Base-by-base conservation (phyloP, 1,140 invertebrate species). In the Camponotus vicinus region DNA sequence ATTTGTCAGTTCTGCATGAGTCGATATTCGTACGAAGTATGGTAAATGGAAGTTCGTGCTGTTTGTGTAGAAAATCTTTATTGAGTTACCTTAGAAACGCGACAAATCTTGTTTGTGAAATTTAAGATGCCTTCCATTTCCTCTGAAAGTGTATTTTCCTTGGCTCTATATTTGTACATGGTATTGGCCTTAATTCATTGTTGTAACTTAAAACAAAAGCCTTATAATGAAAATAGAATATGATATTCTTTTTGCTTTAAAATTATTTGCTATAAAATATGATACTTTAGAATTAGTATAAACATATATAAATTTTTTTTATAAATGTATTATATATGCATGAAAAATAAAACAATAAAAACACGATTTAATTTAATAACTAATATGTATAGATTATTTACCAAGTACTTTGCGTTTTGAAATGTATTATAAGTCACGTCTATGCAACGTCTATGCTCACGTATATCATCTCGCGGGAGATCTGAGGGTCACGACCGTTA, bases 91-190 rank as follows among this genome's bases (percentile, higher is more conserved):
- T 32, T 52, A 70, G 69, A 87, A 37, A 67, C 64, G 57, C 15
- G 59, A 34, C 61, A 61, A 49, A 64, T 71, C 73, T 73, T 90
- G 89, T 90, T 90, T 90, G 86, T 84, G 27, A 82, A 69, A 63
- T 88, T 78, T 83, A 59, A 86, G 85, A 86, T 75, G 71, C 52
- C 78, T 67, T 85, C 83, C 69, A 90, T 90, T 90, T 83, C 18
- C 73, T 77, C 76, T 66, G 34, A 67, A 80, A 79, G 40, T 40
- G 45, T 15, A 21, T 80, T 75, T 75, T 4, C 2, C 45, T 79
- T 67, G 40, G 27, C 34, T 69, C 34, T 37, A 32, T 40, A 32
- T 67, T 11, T 79, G 49, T 79, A 63, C n/a, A 79, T 6, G 18
- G 18, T 55, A 18, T 70, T 69, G 4, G 21, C 9, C 13, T 78